These are phyloP conservation scores for Aeoliscus strigatus DNA, from an alignment of 2,797 vertebrate species.

Conservation along the genomic window DNA sequence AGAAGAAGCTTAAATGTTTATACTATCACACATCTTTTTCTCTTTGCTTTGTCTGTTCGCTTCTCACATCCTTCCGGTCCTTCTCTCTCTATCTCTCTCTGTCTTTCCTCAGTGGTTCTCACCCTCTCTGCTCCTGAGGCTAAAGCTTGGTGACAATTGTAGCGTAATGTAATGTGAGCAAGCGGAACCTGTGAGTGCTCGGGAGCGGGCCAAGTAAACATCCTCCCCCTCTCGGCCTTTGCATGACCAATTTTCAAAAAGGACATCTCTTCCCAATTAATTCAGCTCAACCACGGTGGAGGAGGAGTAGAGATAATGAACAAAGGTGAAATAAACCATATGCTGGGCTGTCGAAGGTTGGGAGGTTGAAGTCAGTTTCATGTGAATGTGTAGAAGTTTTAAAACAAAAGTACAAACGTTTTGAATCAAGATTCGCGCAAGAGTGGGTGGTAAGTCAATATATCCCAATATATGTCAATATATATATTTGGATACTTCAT, in stretches of 20 bases:
- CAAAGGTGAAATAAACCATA: conserved; percentile 25
- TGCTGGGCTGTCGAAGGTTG: conserved; percentile 11
- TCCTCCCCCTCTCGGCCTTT: conserved; percentile 42
- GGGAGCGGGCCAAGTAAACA: conserved; percentile 61
- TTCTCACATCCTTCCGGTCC: conserved; percentile 5
- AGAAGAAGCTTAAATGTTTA: not conserved
- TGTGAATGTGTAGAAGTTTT: conserved; percentile 18
- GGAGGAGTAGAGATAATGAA: conserved; percentile 37
- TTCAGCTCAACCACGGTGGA: conserved; percentile 39
- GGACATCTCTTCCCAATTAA: conserved; percentile 58
- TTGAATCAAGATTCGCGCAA: conserved; percentile 3
- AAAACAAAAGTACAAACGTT: too few relatives aligned
- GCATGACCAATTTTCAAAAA: conserved; percentile 56
- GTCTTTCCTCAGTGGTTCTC: conserved; percentile 41
- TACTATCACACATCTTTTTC: conserved; percentile 4
- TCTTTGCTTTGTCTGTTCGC: conserved; percentile 18
- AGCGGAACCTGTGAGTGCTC: conserved; percentile 66
- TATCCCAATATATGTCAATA: too few relatives aligned
- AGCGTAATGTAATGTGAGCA: conserved; percentile 69
- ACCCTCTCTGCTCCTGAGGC: conserved; percentile 54
- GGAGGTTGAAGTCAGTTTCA: conserved; percentile 11
- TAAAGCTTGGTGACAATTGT: conserved; percentile 62
- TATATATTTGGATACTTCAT: too few relatives aligned
- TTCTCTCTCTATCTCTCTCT: too few relatives aligned
- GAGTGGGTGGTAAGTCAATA: conserved; percentile 40